Base-by-base conservation (phyloP, 2,113 vertebrate genomes). In the Stictonetta naevosa region DNA sequence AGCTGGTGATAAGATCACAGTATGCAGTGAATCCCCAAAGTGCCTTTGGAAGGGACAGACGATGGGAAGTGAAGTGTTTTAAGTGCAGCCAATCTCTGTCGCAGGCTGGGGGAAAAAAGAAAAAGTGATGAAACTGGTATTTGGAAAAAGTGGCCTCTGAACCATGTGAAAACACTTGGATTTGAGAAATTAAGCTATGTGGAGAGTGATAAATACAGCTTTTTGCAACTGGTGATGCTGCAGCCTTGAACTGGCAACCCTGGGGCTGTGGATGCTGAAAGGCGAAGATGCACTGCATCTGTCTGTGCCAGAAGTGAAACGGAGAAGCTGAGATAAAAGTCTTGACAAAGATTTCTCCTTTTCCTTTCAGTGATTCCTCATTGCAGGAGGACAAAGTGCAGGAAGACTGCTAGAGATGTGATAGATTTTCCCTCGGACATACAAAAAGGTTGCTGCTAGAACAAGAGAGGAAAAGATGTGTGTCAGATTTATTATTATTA, bases 81-180 rank as follows among this genome's bases (percentile, higher is more conserved):
- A 92, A 92, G 91, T 90, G 71, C 71, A 55, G 88, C 94, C 93
- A 95, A 60, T 64, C 68, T 62, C 79, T 90, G 91, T 85, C 75
- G 48, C 20, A 3, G n/a, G 62, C 83, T 59, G 66, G 67, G 75
- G 33, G n/a, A 31, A 34, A 34, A 68, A 71, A 73, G 13, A 3
- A 58, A 33, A 88, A 59, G 42, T 50, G 76, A 46, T 68, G 92
- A 60, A 71, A 40, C 1, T 46, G 84, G 31, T 42, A 67, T 83
- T 76, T 74, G 68, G 50, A 33, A 50, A 40, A 77, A 83, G 52
- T 38, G 56, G 56, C 56, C 89, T 88, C 63, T 93, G 86, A 88
- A n/a, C 38, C 1, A 0, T 75, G 83, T 3, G 26, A 83, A 85
- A 83, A 42, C 16, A n/a, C 72, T 77, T 88, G 67, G 59, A 55